Evolutionary conservation across 2,888 invertebrate genomes (phyloP), one percentile per base, ranked within the genome.

Genomic region (Lottia gigantea): DNA sequence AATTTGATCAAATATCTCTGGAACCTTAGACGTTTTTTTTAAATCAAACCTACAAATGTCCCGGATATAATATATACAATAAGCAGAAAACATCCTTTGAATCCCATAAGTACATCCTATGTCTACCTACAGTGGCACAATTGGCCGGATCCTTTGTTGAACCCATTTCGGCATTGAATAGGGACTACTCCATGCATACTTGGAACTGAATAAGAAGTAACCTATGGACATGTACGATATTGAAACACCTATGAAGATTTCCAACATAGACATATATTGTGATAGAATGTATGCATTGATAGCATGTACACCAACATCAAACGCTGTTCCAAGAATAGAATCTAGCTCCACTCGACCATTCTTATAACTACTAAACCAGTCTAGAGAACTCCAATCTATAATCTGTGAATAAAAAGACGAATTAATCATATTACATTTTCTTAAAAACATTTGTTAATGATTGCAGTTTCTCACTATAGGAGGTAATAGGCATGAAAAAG

Each of bases 321-420:
- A 85, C 0, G 74, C 25, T 12, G 85, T 85, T 15, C 85, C 84
- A 8, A 84, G 64, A 45, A 83, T 79, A 2, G 80, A 80, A 72
- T 82, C 82, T 23, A 80, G 66, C 64, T 83, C 82, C 78, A 79
- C 76, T 16, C 72, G 63, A 1, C 78, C 66, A 6, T 72, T 66
- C 16, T 75, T 71, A 45, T 78, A 67, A 55, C 78, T 82, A 62
- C 77, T 76, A 16, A 77, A 74, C 80, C 82, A 84, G 70, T 85
- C 85, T 46, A 85, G 74, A 12, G 82, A 83, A 76, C 85, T 85
- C 85, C 85, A 85, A 66, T 80, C 82, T 15, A 85, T 79, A 19
- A 85, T 84, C 85, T 85, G 77, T n/a, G 72, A 72, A 62, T 7
- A 19, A 63, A 63, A 65, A 62, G 46, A 15, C 40, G 6, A 40